phyloP scores from a whole-genome alignment of 2,888 invertebrate species.

The Rhagonycha fulva region DNA sequence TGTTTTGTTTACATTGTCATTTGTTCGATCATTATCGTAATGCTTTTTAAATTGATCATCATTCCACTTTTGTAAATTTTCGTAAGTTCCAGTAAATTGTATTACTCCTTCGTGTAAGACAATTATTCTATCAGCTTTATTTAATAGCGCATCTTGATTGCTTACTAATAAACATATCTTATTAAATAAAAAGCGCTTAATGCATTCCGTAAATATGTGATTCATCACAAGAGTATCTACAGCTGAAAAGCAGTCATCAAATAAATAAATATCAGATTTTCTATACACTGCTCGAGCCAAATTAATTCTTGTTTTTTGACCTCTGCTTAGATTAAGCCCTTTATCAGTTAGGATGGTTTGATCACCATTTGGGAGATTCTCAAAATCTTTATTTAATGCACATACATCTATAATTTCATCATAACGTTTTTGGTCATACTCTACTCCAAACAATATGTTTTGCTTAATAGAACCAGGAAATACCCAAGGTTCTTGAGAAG shows the following conservation, averaged over 20 bases:
- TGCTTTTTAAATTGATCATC: constrained; percentile 55
- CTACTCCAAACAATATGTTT: constrained; percentile 74
- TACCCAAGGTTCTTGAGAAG: constrained; percentile 65
- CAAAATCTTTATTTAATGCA: constrained; percentile 67
- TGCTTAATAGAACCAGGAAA: constrained; percentile 64
- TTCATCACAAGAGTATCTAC: constrained; percentile 75
- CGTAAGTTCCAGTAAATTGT: constrained; percentile 63
- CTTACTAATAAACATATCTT: constrained; percentile 66
- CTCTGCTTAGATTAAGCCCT: constrained; percentile 77
- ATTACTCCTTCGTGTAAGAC: constrained; percentile 60
- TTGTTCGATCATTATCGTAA: too few relatives aligned
- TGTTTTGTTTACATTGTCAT: background rate
- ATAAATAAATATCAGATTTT: constrained; percentile 72
- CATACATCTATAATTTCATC: constrained; percentile 64
- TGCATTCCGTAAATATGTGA: constrained; percentile 71
- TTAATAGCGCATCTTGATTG: constrained; percentile 66
- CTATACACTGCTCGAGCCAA: constrained; percentile 74
- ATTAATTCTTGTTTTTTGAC: constrained; percentile 78
- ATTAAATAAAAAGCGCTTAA: constrained; percentile 60
- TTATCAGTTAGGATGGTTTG: constrained; percentile 76
- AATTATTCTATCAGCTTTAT: constrained; percentile 57
- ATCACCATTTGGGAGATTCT: constrained; percentile 72
- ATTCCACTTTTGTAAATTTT: background rate
- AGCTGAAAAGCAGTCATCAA: constrained; percentile 79
- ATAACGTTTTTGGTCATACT: constrained; percentile 59